Conservation (phyloP, 1,140 invertebrate genomes). For the Tetramorium parvispinum region DNA sequence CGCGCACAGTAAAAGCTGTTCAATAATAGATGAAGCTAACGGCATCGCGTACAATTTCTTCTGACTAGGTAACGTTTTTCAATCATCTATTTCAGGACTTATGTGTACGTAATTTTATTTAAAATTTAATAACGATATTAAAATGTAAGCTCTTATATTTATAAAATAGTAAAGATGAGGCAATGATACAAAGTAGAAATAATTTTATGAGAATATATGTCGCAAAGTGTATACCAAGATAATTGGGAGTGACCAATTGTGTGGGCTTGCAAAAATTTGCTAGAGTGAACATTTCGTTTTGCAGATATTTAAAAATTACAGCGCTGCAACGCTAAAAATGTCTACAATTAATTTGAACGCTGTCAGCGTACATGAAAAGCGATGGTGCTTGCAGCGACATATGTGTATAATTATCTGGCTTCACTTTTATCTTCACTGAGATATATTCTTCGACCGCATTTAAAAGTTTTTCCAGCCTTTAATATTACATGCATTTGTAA, state of each 20-base stretch:
- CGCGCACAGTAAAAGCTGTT: background rate
- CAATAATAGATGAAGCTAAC: constrained; percentile 21
- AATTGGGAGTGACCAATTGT: constrained; percentile 4
- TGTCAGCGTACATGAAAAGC: constrained; percentile 19
- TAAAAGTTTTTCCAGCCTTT: background rate
- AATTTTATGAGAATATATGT: background rate
- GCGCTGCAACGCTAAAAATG: constrained; percentile 3
- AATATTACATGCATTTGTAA: background rate
- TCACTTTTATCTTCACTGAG: constrained; percentile 4
- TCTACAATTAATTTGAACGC: constrained; percentile 23
- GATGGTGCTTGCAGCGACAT: background rate
- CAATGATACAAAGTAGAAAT: background rate
- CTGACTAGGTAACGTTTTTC: constrained; percentile 2
- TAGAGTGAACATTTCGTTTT: constrained; percentile 2
- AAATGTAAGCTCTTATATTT: background rate
- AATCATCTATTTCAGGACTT: background rate
- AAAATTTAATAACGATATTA: background rate
- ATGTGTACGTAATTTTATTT: background rate
- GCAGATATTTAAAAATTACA: constrained; percentile 2
- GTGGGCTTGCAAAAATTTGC: constrained; percentile 17
- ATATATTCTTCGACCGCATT: background rate
- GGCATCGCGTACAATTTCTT: background rate
- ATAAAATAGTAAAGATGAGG: background rate
- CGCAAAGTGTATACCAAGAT: background rate
- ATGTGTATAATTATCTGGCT: constrained; percentile 5